A percentile compares a stretch with the other conserved stretches of the same genome.
phyloP scores from a whole-genome alignment of 2,888 invertebrate species.

The Stenodera caucasica region DNA sequence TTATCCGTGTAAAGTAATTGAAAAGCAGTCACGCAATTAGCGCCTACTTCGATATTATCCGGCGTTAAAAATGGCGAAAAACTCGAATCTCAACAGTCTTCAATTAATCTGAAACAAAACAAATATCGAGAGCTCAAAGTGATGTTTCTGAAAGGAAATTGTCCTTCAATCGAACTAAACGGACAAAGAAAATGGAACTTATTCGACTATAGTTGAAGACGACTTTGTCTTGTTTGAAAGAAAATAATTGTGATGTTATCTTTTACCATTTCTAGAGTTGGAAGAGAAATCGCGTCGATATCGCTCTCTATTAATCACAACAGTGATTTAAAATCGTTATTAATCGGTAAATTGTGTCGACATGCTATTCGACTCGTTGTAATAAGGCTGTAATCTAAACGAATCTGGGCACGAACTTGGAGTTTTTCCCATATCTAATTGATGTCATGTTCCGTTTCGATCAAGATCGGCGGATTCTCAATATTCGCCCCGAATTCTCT shows the following conservation, averaged over 20 bases:
- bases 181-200: slow-evolving; percentile 33
- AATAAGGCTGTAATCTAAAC: neutral
- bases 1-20: slow-evolving; percentile 4
- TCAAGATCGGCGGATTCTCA: too few species aligned
- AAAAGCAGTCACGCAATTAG: slow-evolving; percentile 6
- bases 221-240: slow-evolving; percentile 28
- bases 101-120: neutral
- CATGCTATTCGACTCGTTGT: neutral
- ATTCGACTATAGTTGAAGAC: slow-evolving; percentile 31
- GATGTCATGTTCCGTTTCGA: too few species aligned
- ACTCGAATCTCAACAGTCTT: neutral
- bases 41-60: neutral
- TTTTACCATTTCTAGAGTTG: slow-evolving; percentile 28
- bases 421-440: slow-evolving; percentile 14
- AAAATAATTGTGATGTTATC: slow-evolving; percentile 32
- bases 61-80: neutral
- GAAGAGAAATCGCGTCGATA: too few species aligned
- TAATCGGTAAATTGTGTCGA: slow-evolving; percentile 1
- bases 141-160: slow-evolving; percentile 10
- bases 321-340: too few species aligned
- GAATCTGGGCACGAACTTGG: neutral
- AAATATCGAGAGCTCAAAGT: slow-evolving; percentile 17
- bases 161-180: slow-evolving; percentile 7
- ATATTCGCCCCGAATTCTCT: too few species aligned
- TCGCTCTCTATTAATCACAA: too few species aligned